Percentiles rank a stretch among this genome's conserved stretches.
These are phyloP conservation scores for Callipepla squamata DNA, from an alignment of 2,113 vertebrate genomes.

Conservation along the genomic window DNA sequence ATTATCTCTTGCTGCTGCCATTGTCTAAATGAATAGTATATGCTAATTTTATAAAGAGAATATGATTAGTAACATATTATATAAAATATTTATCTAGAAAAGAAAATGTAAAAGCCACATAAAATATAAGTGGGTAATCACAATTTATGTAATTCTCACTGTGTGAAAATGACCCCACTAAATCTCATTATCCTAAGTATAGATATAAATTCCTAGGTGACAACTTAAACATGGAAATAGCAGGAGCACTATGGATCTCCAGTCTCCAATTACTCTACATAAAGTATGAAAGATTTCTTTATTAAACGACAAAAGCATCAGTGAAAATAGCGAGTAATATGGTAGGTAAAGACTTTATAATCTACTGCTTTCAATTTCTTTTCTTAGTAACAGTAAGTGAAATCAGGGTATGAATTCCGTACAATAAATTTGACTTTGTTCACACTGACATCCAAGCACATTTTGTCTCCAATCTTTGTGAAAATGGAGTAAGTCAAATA, in stretches of 20 bases:
- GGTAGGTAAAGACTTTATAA: slow-evolving; percentile 53
- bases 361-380: slow-evolving; percentile 37
- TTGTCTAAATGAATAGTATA: slow-evolving; percentile 33
- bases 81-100: neutral
- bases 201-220: slow-evolving; percentile 66
- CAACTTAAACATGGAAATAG: slow-evolving; percentile 54
- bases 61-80: neutral
- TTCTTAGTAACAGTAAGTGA: slow-evolving; percentile 32
- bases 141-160: slow-evolving; percentile 58
- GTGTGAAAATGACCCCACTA: slow-evolving; percentile 47
- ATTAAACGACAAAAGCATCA: slow-evolving; percentile 24
- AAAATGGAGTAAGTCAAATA: slow-evolving; percentile 13
- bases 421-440: slow-evolving; percentile 14
- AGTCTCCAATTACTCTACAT: slow-evolving; percentile 47
- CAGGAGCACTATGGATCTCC: slow-evolving; percentile 45
- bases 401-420: slow-evolving; percentile 6
- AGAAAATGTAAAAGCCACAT: slow-evolving; percentile 15
- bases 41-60: slow-evolving; percentile 21
- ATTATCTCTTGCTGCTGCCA: neutral
- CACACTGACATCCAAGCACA: neutral
- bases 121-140: slow-evolving; percentile 2
- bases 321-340: neutral
- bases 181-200: slow-evolving; percentile 65
- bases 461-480: slow-evolving; percentile 18
- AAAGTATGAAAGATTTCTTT: slow-evolving; percentile 41